These are phyloP conservation scores for Cyclophora punctaria DNA, from an alignment of 2,888 invertebrate species.

Conservation along the genomic window DNA sequence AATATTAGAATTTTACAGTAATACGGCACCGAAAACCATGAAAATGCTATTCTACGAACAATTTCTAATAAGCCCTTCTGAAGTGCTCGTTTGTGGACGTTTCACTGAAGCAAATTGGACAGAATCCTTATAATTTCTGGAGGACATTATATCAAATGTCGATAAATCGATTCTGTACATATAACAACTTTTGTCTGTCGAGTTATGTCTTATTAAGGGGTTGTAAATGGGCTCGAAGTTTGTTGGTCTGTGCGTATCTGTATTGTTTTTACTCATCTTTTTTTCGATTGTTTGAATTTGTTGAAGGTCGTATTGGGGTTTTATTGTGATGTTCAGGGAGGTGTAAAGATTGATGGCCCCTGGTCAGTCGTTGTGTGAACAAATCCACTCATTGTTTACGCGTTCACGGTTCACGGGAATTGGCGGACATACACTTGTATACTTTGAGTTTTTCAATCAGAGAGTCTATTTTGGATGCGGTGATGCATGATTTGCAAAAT, in stretches of 20 bases:
- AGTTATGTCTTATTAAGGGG: neutral
- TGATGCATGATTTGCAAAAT: no score
- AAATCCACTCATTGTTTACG: constrained; percentile 15
- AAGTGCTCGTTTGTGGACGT: constrained; percentile 9
- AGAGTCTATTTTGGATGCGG: no score
- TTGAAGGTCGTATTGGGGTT: neutral
- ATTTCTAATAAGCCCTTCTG: neutral
- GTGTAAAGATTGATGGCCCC: constrained; percentile 10
- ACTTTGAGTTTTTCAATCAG: no score
- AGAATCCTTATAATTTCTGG: constrained; percentile 15
- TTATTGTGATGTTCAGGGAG: constrained; percentile 6
- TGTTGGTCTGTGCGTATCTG: no score
- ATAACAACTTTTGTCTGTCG: neutral
- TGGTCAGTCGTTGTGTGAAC: constrained; percentile 11
- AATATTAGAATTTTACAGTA: no score
- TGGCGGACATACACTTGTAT: neutral
- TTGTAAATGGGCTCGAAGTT: neutral
- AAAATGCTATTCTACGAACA: no score
- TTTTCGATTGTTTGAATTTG: no score
- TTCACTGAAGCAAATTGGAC: constrained; percentile 14
- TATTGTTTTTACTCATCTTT: no score
- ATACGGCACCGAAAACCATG: no score
- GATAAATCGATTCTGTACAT: constrained; percentile 11
- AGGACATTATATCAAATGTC: constrained; percentile 14
- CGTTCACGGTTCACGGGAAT: constrained; percentile 9